phyloP scores from a whole-genome alignment of 2,888 invertebrate species.

The Cheilosia grossa region DNA sequence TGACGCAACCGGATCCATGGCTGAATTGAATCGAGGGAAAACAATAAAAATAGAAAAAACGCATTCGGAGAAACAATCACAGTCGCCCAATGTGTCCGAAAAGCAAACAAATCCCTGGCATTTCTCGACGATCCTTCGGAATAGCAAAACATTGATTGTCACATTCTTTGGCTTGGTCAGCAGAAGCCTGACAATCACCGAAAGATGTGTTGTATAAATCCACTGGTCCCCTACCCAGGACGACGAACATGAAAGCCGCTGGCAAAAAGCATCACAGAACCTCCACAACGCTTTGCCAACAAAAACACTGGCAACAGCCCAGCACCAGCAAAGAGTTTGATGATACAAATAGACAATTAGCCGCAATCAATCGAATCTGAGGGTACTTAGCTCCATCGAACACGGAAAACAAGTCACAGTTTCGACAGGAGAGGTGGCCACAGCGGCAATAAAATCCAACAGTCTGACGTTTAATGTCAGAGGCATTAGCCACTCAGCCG shows the following conservation, averaged over 20 bases:
- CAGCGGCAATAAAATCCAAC: constrained; percentile 74
- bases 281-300: constrained; percentile 13
- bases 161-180: constrained; percentile 53
- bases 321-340: constrained; percentile 53
- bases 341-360: constrained; percentile 75
- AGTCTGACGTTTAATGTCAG: constrained; percentile 73
- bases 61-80: constrained; percentile 13
- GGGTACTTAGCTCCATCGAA: constrained; percentile 71
- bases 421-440: constrained; percentile 74
- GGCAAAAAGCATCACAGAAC: constrained; percentile 28
- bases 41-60: constrained; percentile 21
- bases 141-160: constrained; percentile 28
- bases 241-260: constrained; percentile 51
- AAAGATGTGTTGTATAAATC: neutral
- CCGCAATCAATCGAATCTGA: constrained; percentile 74
- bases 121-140: constrained; percentile 31
- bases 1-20: constrained; percentile 62
- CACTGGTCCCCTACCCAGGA: neutral
- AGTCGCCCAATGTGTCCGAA: constrained; percentile 25
- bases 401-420: constrained; percentile 74
- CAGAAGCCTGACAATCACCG: constrained; percentile 44
- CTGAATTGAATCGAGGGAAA: neutral
- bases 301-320: constrained; percentile 5
- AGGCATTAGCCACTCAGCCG: constrained; percentile 73
- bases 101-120: constrained; percentile 24